Evolutionary conservation across 2,797 vertebrate species (phyloP).

Genomic region (Xenopus petersii): DNA sequence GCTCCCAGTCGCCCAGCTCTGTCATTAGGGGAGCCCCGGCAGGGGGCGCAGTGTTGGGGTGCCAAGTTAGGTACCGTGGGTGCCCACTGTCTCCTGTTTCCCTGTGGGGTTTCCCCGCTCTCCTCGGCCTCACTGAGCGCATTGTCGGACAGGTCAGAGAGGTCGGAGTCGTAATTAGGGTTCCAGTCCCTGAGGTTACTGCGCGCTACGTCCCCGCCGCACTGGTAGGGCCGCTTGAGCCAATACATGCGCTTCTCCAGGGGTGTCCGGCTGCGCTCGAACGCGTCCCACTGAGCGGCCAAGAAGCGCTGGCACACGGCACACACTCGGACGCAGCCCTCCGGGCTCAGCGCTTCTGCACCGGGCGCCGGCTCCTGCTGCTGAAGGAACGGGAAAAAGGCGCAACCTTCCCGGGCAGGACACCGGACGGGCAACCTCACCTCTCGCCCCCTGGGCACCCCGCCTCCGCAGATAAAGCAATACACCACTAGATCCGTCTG

Average conservation of each 20-base stretch:
- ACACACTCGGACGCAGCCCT: constrained; percentile 85
- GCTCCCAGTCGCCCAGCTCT: neutral
- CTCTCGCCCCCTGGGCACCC: constrained; percentile 84
- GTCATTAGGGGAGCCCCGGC: neutral
- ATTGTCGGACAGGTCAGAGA: constrained; percentile 87
- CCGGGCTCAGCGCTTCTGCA: constrained; percentile 77
- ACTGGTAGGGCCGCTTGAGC: constrained; percentile 92
- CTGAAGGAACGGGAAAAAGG: constrained; percentile 91
- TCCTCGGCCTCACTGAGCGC: constrained; percentile 81
- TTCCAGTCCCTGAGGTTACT: constrained; percentile 59
- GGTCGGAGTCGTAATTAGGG: constrained; percentile 77
- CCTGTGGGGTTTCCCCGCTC: constrained; percentile 49
- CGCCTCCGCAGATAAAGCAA: constrained; percentile 90
- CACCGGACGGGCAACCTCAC: constrained; percentile 74
- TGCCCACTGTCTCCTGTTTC: constrained; percentile 10
- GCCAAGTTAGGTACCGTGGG: neutral
- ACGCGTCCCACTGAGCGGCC: constrained; percentile 92
- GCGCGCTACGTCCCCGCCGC: constrained; percentile 74
- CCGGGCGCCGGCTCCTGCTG: constrained; percentile 92
- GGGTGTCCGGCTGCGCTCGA: constrained; percentile 89
- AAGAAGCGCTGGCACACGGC: constrained; percentile 93
- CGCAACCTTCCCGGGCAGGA: constrained; percentile 65
- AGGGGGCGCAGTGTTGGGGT: constrained; percentile 21
- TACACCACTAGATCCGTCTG: constrained; percentile 69
- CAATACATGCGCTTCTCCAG: constrained; percentile 97